phyloP scores from a whole-genome alignment of 2,888 invertebrate species.

The Tachina grossa region DNA sequence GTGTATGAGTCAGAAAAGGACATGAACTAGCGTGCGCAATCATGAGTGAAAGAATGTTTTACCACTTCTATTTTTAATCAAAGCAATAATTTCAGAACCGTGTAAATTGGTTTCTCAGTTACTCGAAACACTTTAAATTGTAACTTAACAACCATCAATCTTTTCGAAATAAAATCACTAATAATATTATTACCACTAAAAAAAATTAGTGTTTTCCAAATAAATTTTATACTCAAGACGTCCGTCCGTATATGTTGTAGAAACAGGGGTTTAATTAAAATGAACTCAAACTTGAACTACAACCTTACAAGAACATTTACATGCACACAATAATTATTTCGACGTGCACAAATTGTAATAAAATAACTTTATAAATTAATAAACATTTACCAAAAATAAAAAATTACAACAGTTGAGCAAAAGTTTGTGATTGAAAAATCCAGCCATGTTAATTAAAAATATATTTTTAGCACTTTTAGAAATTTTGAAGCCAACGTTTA shows the following conservation, averaged over 20 bases:
- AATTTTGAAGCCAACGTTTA: constrained; percentile 34
- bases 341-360: neutral
- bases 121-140: neutral
- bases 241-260: too few relatives aligned
- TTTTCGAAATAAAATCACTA: neutral
- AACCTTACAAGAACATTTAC: neutral
- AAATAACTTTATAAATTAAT: neutral
- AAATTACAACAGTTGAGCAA: constrained; percentile 88
- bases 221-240: too few relatives aligned
- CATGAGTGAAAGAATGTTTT: too few relatives aligned
- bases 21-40: too few relatives aligned
- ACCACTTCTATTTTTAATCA: neutral
- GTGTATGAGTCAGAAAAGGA: too few relatives aligned
- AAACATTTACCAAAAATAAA: constrained; percentile 83
- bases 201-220: too few relatives aligned
- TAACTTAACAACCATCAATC: neutral
- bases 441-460: constrained; percentile 74
- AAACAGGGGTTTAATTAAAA: constrained; percentile 6
- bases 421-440: constrained; percentile 85
- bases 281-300: constrained; percentile 8
- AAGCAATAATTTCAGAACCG: too few relatives aligned
- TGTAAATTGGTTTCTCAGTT: neutral
- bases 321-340: neutral
- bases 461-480: neutral
- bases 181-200: too few relatives aligned